Evolutionary conservation across 2,888 invertebrate genomes (phyloP).

Genomic region (Eupithecia abbreviata): DNA sequence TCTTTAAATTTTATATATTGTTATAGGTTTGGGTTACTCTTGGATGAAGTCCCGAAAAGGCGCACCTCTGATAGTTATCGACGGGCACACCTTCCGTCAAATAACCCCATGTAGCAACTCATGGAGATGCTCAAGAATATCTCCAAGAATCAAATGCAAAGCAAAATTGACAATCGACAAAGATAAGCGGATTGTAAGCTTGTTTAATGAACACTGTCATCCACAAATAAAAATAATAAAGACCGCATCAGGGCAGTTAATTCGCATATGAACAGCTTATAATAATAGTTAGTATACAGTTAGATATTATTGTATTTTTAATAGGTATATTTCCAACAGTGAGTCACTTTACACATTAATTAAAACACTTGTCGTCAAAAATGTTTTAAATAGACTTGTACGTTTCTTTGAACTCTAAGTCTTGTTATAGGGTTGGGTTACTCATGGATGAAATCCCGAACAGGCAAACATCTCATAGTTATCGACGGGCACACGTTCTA

Average conservation of each 20-base stretch:
- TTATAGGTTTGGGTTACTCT: background rate
- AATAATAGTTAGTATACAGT: background rate
- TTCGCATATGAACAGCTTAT: constrained; percentile 17
- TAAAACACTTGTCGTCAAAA: background rate
- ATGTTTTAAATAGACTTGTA: background rate
- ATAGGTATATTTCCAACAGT: no score
- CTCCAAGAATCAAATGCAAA: constrained; percentile 42
- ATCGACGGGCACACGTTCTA: constrained; percentile 48
- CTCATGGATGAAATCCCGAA: constrained; percentile 47
- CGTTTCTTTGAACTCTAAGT: background rate
- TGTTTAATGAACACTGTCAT: constrained; percentile 42
- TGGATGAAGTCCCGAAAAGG: constrained; percentile 34
- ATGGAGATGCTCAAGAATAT: no score
- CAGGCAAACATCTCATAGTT: constrained; percentile 47
- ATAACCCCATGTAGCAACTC: background rate
- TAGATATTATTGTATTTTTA: no score
- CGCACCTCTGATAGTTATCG: constrained; percentile 34
- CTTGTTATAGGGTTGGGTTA: constrained; percentile 46
- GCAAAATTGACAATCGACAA: constrained; percentile 47
- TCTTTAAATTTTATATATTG: background rate
- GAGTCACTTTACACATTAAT: no score
- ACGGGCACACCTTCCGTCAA: constrained; percentile 31
- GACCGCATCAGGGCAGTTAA: constrained; percentile 13
- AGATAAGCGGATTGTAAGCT: constrained; percentile 32
- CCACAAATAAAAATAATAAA: constrained; percentile 15